Percentiles rank a stretch among this genome's conserved stretches.
phyloP scores from a whole-genome alignment of 2,113 vertebrate species.

The Chrysemys picta region DNA sequence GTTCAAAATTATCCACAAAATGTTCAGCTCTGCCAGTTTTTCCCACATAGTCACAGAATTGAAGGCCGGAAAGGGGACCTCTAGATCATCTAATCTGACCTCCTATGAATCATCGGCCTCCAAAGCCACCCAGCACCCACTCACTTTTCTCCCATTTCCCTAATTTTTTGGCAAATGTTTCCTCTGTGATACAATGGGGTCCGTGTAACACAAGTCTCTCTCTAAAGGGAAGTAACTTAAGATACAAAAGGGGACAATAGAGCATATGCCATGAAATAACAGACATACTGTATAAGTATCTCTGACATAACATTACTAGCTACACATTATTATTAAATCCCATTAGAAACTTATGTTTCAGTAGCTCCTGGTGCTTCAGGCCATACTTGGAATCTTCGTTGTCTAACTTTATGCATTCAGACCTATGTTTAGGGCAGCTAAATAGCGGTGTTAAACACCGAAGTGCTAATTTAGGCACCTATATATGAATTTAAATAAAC shows the following conservation, averaged over 20 bases:
- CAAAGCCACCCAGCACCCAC: too few species aligned
- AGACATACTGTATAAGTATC: too few species aligned
- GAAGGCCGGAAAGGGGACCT: too few species aligned
- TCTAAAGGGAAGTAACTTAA: background rate
- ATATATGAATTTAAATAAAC: background rate
- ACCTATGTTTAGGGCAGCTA: slow-evolving; percentile 44
- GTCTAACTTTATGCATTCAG: background rate
- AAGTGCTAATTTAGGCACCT: background rate
- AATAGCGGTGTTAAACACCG: slow-evolving; percentile 1
- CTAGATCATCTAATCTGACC: too few species aligned
- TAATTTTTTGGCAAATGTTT: background rate
- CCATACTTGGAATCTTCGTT: slow-evolving; percentile 26
- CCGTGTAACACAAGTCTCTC: background rate
- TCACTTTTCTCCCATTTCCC: background rate
- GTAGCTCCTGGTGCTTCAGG: background rate
- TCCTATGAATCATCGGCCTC: too few species aligned
- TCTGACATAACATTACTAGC: background rate
- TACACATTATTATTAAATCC: background rate
- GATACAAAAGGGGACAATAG: too few species aligned
- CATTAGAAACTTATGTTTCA: slow-evolving; percentile 10
- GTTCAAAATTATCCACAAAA: background rate
- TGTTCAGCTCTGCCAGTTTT: background rate
- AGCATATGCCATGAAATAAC: too few species aligned
- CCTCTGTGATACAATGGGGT: fast-evolving
- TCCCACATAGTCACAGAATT: background rate